Percentiles rank a stretch among this genome's conserved stretches.
Evolutionary conservation across 2,113 vertebrate genomes (phyloP).

Genomic region (Irena cyanogastra): DNA sequence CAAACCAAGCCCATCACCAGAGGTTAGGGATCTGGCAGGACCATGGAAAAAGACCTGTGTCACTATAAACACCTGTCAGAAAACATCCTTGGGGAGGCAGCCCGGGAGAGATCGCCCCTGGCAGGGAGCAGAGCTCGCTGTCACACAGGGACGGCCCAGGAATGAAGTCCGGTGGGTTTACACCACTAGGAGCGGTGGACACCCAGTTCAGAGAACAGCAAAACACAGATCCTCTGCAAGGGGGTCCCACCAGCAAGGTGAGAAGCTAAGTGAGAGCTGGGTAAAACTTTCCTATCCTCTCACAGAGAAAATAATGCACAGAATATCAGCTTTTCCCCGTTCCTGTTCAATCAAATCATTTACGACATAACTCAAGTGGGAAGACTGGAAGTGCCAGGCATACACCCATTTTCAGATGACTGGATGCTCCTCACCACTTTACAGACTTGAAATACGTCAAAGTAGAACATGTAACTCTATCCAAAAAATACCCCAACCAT

Average conservation of each 20-base stretch:
- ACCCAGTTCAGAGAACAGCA: background rate
- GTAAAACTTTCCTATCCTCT: background rate
- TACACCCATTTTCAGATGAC: background rate
- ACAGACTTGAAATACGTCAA: background rate
- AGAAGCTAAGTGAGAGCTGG: background rate
- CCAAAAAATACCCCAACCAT: background rate
- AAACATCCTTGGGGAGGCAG: background rate
- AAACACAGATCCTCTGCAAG: background rate
- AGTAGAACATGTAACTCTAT: background rate
- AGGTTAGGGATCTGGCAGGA: background rate
- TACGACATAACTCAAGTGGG: background rate
- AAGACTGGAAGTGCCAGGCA: background rate
- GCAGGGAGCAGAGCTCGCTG: background rate
- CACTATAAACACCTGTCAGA: background rate
- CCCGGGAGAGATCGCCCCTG: background rate
- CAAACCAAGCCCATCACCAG: background rate
- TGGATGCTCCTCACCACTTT: background rate
- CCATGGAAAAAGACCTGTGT: background rate
- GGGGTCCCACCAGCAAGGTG: background rate
- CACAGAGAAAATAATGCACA: background rate
- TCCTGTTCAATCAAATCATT: background rate
- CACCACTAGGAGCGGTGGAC: fast-evolving
- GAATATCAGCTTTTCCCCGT: background rate
- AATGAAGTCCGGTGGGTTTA: background rate
- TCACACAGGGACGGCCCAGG: background rate